These are phyloP conservation scores for Leptoclinus maculatus DNA, from an alignment of 2,797 vertebrate species.

Conservation along the genomic window DNA sequence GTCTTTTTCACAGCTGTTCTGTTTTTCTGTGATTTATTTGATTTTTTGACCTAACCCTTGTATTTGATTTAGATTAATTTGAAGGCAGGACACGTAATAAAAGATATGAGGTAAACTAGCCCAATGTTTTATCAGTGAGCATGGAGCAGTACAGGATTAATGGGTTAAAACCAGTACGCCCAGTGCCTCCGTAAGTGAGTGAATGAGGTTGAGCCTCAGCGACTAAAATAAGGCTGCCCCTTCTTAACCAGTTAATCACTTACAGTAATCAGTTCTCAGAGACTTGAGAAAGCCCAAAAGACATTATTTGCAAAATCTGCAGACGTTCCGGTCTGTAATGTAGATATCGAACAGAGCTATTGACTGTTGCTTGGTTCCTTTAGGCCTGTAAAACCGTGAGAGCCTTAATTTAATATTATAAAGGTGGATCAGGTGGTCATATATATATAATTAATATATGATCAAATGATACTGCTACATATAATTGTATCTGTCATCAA, in stretches of 20 bases:
- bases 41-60: conserved; percentile 52
- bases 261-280: conserved; percentile 35
- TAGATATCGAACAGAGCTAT: background rate
- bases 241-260: conserved; percentile 56
- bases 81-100: conserved; percentile 37
- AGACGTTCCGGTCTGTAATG: background rate
- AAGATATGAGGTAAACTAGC: conserved; percentile 42
- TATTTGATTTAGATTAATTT: conserved; percentile 59
- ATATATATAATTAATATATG: background rate
- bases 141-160: conserved; percentile 43
- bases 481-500: background rate
- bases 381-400: background rate
- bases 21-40: conserved; percentile 59
- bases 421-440: background rate
- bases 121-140: conserved; percentile 44
- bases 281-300: conserved; percentile 12
- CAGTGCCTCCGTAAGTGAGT: conserved; percentile 35
- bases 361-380: background rate
- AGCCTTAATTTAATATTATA: background rate
- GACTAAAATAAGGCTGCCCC: conserved; percentile 36
- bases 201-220: conserved; percentile 51
- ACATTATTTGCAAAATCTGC: conserved; percentile 21
- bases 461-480: background rate
- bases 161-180: conserved; percentile 57
- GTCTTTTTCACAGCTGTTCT: conserved; percentile 38